Conservation (phyloP, 92 coral and sea anemone species). For the Parazoanthus atlanticus region DNA sequence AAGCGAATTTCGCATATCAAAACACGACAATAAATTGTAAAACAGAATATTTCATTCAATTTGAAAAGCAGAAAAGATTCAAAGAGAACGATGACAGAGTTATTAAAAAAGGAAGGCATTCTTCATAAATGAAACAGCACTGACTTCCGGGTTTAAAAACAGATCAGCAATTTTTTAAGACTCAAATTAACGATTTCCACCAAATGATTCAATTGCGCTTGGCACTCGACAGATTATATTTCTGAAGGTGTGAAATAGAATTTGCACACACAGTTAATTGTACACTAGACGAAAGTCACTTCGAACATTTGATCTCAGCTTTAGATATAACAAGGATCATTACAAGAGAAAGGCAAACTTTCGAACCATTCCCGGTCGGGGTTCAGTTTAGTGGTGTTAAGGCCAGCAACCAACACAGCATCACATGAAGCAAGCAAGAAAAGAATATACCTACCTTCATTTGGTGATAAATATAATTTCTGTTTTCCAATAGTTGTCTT, state of each 20-base stretch:
- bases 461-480: conserved; percentile 20
- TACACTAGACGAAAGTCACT: not conserved
- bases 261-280: not conserved
- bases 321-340: not conserved
- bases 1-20: not conserved
- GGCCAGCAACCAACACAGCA: not conserved
- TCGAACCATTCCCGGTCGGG: no score
- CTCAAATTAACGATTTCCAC: no score
- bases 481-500: not conserved
- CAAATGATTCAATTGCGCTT: not conserved
- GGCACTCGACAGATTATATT: not conserved
- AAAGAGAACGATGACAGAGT: not conserved
- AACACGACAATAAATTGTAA: not conserved
- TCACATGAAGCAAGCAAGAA: no score
- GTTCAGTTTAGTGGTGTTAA: not conserved
- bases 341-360: not conserved
- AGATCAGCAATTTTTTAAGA: no score
- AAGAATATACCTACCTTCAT: not conserved
- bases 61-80: not conserved
- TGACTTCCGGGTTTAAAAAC: not conserved
- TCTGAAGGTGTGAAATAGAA: not conserved
- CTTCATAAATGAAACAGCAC: not conserved
- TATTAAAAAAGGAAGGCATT: no score
- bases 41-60: not conserved
- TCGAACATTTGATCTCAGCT: not conserved